Conservation (phyloP, 2,797 vertebrate species). For the Craterocephalus amniculus region DNA sequence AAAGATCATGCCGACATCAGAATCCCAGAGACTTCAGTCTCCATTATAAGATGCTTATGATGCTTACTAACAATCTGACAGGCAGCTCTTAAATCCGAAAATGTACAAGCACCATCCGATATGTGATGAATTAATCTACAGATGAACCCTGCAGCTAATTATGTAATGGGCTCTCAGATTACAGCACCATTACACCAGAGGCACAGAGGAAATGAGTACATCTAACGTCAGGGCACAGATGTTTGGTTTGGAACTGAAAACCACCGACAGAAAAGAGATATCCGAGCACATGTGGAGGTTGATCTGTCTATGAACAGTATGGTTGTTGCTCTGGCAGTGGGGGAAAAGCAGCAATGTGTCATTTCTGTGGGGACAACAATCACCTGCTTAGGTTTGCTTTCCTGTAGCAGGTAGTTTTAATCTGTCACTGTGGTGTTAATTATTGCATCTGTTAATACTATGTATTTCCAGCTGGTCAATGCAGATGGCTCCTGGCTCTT, state of each 20-base stretch:
- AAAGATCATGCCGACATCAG: conserved; percentile 50
- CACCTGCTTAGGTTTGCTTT: neutral
- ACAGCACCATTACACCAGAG: neutral
- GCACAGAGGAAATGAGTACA: neutral
- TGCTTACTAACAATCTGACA: conserved; percentile 53
- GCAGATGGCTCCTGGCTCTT: neutral
- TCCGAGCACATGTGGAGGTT: neutral
- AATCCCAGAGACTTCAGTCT: conserved; percentile 45
- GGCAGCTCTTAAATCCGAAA: conserved; percentile 20
- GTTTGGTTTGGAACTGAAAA: neutral
- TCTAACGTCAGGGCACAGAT: conserved; percentile 3
- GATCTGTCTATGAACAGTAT: neutral
- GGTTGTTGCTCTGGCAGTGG: neutral
- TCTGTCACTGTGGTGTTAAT: neutral
- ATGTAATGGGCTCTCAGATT: neutral
- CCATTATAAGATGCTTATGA: conserved; percentile 56
- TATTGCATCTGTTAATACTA: neutral
- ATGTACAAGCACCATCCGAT: conserved; percentile 37
- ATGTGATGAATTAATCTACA: conserved; percentile 19
- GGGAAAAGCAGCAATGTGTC: neutral
- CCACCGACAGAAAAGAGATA: conserved; percentile 1
- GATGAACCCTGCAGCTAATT: neutral
- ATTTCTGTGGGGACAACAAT: neutral
- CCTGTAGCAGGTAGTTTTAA: neutral
- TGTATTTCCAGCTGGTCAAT: neutral